Evolutionary conservation across 2,888 invertebrate species (phyloP), one percentile per base, ranked within the genome.

Genomic region (Myopa testacea): DNA sequence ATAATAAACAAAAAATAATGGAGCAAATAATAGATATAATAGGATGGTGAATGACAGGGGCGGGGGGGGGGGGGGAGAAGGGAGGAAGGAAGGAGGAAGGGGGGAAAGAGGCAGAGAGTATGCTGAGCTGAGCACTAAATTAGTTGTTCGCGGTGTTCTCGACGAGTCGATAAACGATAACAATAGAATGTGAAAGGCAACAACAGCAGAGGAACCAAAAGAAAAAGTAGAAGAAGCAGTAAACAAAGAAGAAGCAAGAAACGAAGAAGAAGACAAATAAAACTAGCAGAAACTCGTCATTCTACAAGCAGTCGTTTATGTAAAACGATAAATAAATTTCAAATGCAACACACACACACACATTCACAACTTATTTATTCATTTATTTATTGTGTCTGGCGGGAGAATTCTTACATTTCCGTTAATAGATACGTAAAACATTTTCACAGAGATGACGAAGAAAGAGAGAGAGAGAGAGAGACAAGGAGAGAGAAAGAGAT

Each of bases 1-100:
- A 78, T 78, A 78, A 63, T 16, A 45, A 40, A 19, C 26, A 70
- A 70, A 16, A 45, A 40, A 19, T n/a, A 67, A 75, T 37, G 52
- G 73, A 62, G 1, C 5, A 38, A 77, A 45, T 78, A 67, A 67
- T 77, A 69, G 75, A 71, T 75, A 81, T 70, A 80, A 77, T 68
- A 77, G 37, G 62, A 67, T 78, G 75, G 60, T 70, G 77, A 40
- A 72, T 40, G 45, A 63, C 58, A 68, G 60, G 55, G 52, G 63
- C 14, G 34, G 50, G 52, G 40, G 37, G 14, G 60, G 12, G 58
- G 52, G 63, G 19, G 34, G 50, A 65, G 40, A 55, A 26, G 60
- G 12, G 58, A 58, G 37, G 62, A 60, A 19, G 26, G n/a, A 19
- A 62, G 62, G 6, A 34, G 0, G 8, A 19, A 19, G 19, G 60